Conservation (phyloP, 2,113 vertebrate genomes). For the Chamaea fasciata region DNA sequence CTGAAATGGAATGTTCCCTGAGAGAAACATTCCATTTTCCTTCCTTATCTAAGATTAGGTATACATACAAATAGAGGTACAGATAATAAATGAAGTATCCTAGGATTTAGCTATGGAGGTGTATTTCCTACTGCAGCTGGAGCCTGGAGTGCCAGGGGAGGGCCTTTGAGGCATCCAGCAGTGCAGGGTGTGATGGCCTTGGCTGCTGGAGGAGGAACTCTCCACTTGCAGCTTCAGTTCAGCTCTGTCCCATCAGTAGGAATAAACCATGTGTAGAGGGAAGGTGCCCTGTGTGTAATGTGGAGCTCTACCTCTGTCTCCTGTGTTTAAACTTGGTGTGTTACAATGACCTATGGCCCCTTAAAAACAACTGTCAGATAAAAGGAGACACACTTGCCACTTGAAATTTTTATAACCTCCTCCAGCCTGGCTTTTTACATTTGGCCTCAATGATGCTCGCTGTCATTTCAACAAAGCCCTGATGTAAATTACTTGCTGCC, state of each 20-base stretch:
- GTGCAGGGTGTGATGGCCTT: background rate
- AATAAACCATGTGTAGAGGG: background rate
- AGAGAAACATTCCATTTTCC: background rate
- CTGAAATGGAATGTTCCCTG: background rate
- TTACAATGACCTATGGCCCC: conserved; percentile 22
- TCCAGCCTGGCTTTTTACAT: conserved; percentile 55
- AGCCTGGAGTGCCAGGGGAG: background rate
- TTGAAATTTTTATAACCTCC: conserved; percentile 63
- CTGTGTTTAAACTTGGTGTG: conserved; percentile 23
- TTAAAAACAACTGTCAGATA: conserved; percentile 68
- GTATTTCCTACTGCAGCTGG: background rate
- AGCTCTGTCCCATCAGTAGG: background rate
- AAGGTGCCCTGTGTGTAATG: background rate
- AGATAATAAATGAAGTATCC: background rate
- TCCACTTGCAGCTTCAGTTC: background rate
- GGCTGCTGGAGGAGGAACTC: background rate
- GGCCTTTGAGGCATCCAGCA: background rate
- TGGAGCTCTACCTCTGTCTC: conserved; percentile 29
- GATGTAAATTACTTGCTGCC: conserved; percentile 71
- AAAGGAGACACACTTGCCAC: conserved; percentile 60
- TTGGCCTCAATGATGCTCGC: conserved; percentile 61
- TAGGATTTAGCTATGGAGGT: background rate
- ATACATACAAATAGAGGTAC: background rate
- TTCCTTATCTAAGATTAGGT: background rate
- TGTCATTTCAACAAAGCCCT: conserved; percentile 69